Percentiles rank a stretch among this genome's conserved stretches.
Conservation (phyloP, 1,140 invertebrate genomes). For the Neodiprion pinetum region DNA sequence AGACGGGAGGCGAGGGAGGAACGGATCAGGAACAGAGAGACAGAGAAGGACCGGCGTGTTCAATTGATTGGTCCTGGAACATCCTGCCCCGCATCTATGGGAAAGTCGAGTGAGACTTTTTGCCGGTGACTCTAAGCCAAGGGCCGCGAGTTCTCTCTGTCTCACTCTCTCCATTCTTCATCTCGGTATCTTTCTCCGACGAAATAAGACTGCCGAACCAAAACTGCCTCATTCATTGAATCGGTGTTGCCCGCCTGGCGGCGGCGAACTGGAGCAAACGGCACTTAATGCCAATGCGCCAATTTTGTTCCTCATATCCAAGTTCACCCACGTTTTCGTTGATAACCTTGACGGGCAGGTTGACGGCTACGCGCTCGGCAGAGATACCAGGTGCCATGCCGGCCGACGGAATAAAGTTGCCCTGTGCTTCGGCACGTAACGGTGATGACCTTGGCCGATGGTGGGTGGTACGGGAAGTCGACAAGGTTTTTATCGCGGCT, state of each 20-base stretch:
- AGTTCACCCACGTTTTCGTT: conserved; percentile 10
- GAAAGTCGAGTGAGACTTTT: conserved; percentile 47
- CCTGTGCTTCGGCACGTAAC: conserved; percentile 46
- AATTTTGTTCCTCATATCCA: too few relatives aligned
- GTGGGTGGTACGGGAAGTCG: conserved; percentile 59
- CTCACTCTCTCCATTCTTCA: too few relatives aligned
- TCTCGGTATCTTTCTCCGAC: background rate
- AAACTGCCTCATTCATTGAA: background rate
- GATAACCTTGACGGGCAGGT: conserved; percentile 43
- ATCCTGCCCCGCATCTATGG: conserved; percentile 54
- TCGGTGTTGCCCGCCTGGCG: background rate
- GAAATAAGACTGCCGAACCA: background rate
- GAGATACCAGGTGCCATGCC: conserved; percentile 32
- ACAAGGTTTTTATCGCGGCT: conserved; percentile 58
- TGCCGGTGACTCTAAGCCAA: conserved; percentile 37
- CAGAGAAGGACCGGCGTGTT: conserved; percentile 50
- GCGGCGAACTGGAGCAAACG: background rate
- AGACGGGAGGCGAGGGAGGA: conserved; percentile 42
- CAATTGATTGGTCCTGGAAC: conserved; percentile 62
- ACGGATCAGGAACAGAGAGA: background rate
- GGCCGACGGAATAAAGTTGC: conserved; percentile 34
- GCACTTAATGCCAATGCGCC: background rate
- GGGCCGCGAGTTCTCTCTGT: conserved; percentile 21
- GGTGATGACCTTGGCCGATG: conserved; percentile 54
- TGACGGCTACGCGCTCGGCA: conserved; percentile 29